These are phyloP conservation scores for Conus betulinus DNA, from an alignment of 1,140 invertebrate genomes.

Conservation along the genomic window DNA sequence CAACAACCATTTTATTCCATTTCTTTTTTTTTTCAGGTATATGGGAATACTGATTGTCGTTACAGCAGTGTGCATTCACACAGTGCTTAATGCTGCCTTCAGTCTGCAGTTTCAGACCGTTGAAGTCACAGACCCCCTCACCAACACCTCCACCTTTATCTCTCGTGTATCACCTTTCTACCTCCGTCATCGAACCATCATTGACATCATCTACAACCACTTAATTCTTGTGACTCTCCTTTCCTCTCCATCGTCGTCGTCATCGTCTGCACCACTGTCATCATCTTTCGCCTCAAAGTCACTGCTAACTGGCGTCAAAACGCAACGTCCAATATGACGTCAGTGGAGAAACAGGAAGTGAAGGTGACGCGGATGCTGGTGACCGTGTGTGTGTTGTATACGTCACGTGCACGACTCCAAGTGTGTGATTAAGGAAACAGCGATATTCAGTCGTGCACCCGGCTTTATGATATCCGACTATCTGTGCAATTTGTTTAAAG, in stretches of 20 bases:
- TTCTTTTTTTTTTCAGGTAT: background rate
- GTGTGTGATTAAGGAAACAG: background rate
- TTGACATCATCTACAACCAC: background rate
- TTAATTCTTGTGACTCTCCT: slow-evolving; percentile 2
- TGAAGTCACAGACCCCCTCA: background rate
- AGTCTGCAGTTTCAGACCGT: background rate
- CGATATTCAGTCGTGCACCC: background rate
- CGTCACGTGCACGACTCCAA: background rate
- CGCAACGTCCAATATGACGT: background rate
- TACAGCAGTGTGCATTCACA: background rate
- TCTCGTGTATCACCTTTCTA: slow-evolving; percentile 2
- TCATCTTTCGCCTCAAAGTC: slow-evolving; percentile 14
- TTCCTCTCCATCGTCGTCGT: background rate
- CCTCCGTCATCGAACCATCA: background rate
- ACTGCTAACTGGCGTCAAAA: background rate
- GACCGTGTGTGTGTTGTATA: background rate
- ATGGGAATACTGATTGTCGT: background rate
- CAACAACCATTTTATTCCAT: background rate
- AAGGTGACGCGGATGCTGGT: slow-evolving; percentile 6
- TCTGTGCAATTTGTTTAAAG: background rate
- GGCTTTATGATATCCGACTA: background rate
- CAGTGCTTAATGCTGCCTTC: background rate
- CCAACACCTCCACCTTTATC: background rate
- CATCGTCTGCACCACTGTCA: slow-evolving; percentile 19
- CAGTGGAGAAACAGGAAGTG: background rate